Percentiles rank a stretch among this genome's conserved stretches.
Conservation (phyloP, 2,888 invertebrate genomes). For the Saturnia japonica region DNA sequence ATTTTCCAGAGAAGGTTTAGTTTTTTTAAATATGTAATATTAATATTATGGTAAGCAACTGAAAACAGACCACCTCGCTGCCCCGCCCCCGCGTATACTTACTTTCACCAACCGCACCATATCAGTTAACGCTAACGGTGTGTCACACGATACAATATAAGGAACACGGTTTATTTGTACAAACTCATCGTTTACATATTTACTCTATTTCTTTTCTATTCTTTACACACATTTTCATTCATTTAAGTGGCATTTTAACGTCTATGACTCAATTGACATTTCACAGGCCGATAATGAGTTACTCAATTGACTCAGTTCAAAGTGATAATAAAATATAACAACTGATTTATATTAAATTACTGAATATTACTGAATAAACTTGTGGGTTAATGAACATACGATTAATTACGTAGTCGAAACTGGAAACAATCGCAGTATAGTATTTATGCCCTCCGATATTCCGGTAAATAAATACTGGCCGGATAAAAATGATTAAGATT, state of each 20-base stretch:
- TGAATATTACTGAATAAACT: neutral
- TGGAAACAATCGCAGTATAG: neutral
- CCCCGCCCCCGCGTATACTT: constrained; percentile 35
- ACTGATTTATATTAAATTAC: neutral
- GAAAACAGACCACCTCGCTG: constrained; percentile 36
- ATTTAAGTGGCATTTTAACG: constrained; percentile 16
- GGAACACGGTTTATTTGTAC: constrained; percentile 9
- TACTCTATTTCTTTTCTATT: constrained; percentile 3
- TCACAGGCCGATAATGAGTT: constrained; percentile 7
- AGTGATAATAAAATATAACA: constrained; percentile 6
- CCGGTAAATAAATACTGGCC: too few species aligned
- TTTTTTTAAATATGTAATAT: neutral
- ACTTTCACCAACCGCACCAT: constrained; percentile 46
- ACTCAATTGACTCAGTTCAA: constrained; percentile 1
- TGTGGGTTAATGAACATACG: neutral
- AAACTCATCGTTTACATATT: constrained; percentile 12
- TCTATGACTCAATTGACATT: constrained; percentile 13
- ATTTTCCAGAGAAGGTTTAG: too few species aligned
- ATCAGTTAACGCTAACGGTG: constrained; percentile 36
- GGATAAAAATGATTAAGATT: too few species aligned
- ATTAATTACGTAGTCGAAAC: neutral
- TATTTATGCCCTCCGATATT: too few species aligned
- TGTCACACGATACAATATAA: constrained; percentile 24
- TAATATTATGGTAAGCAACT: constrained; percentile 20
- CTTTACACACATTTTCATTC: constrained; percentile 9